A percentile compares a stretch with the other conserved stretches of the same genome.
These are phyloP conservation scores for Gorsachius magnificus DNA, from an alignment of 2,797 vertebrate species.

Conservation along the genomic window DNA sequence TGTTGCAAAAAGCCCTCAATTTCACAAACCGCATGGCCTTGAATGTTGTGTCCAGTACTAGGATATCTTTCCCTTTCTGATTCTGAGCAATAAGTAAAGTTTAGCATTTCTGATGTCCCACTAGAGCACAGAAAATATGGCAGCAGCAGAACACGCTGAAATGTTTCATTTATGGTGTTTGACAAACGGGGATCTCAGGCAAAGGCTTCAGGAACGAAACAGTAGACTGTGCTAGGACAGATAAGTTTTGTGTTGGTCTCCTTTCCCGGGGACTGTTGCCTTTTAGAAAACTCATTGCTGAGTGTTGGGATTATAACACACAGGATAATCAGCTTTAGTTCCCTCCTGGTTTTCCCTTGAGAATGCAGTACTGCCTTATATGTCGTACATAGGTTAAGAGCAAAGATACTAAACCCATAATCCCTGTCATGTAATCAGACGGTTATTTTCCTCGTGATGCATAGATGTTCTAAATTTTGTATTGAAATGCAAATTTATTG, in stretches of 20 bases:
- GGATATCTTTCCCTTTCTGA: not conserved
- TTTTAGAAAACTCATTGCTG: not conserved
- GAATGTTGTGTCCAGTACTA: not conserved
- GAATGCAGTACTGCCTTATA: not conserved
- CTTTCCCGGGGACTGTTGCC: not conserved
- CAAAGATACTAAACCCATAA: not conserved
- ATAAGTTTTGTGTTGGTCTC: not conserved
- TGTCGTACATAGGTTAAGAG: not conserved
- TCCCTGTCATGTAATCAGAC: not conserved
- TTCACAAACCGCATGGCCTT: not conserved
- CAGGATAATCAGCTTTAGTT: not conserved
- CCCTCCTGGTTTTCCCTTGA: not conserved
- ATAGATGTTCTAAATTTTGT: not conserved
- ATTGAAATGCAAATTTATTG: not conserved
- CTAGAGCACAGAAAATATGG: not conserved
- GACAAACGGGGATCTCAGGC: not conserved
- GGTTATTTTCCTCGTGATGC: not conserved
- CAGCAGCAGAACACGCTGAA: not conserved
- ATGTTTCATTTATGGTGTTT: not conserved
- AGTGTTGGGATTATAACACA: not conserved
- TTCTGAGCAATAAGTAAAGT: not conserved
- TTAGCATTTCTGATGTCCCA: not conserved
- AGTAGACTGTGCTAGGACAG: not conserved
- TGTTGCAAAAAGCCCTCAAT: constrained; percentile 18
- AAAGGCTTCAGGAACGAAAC: not conserved